Conservation (phyloP, 2,113 vertebrate genomes). For the Bubalus kerabau region DNA sequence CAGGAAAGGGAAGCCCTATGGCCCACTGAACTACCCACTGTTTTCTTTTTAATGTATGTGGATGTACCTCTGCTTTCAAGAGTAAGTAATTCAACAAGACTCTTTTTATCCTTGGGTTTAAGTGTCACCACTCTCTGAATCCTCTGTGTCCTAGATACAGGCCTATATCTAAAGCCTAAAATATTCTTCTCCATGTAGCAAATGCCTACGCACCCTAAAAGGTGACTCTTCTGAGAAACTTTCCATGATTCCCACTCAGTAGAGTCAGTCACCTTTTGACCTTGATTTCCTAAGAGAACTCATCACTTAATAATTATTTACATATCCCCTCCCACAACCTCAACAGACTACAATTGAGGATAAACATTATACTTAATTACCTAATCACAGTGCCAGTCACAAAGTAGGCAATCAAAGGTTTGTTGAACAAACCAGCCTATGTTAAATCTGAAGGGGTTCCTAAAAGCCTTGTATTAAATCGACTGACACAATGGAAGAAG, state of each 20-base stretch:
- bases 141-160: not conserved
- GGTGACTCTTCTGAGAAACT: not conserved
- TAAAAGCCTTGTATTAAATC: slow-evolving; percentile 24
- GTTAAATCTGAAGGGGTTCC: slow-evolving; percentile 19
- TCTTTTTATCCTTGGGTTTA: not conserved
- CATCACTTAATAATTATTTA: not conserved
- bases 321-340: not conserved
- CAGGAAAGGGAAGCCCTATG: not conserved
- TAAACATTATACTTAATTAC: not conserved
- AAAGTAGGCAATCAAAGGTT: not conserved
- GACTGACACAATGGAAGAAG: not conserved
- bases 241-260: not conserved
- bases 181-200: not conserved
- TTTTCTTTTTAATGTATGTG: not conserved
- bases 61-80: not conserved
- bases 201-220: not conserved
- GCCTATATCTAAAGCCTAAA: not conserved
- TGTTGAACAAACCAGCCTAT: not conserved
- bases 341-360: not conserved
- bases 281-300: not conserved
- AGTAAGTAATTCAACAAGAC: not conserved
- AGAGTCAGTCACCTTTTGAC: not conserved
- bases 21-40: not conserved
- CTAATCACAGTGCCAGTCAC: not conserved
- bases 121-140: not conserved